Base-by-base conservation (phyloP, 2,797 vertebrate species). In the Balearica regulorum region DNA sequence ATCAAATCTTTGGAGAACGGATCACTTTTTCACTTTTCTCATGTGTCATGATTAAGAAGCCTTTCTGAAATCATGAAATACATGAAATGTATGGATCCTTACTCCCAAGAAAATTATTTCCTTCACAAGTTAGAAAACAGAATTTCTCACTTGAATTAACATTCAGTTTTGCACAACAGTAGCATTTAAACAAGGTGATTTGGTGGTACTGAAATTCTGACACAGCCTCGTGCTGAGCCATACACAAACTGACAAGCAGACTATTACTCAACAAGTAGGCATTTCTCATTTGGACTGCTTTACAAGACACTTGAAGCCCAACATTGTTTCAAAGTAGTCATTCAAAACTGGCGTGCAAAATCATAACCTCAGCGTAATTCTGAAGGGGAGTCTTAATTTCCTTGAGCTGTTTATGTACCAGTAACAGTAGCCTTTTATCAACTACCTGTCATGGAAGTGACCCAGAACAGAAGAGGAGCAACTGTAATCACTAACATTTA, bases 121-220 rank as follows among this genome's bases (percentile, higher is more conserved):
- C 77, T 91, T 65, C 61, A 61, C 57, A 94, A 93, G 91, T 80
- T 44, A 83, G 62, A 89, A 85, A 94, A 90, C 80, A 83, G n/a
- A 58, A 46, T 60, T 85, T 83, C 89, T 79, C 84, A 89, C 48
- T 90, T 85, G 85, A 96, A 87, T 37, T 76, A 94, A 89, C 80
- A 90, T 73, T 87, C 68, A 84, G 80, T 94, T 94, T 76, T 92
- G 62, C 81, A 93, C 17, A 5, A 96, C 71, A 82, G 72, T 71
- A 93, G 91, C 85, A 78, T 64, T 84, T 83, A 92, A 92, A 83
- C 64, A 94, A 70, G 35, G 37, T 87, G 76, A 89, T 92, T 80
- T 75, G 85, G 84, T 68, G 72, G 85, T 58, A 91, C 39, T 58
- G 72, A 84, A 93, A 91, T 83, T 91, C 77, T 82, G 86, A 95